These are phyloP conservation scores for Seira ritae DNA, from an alignment of 2,888 invertebrate genomes.

Conservation along the genomic window DNA sequence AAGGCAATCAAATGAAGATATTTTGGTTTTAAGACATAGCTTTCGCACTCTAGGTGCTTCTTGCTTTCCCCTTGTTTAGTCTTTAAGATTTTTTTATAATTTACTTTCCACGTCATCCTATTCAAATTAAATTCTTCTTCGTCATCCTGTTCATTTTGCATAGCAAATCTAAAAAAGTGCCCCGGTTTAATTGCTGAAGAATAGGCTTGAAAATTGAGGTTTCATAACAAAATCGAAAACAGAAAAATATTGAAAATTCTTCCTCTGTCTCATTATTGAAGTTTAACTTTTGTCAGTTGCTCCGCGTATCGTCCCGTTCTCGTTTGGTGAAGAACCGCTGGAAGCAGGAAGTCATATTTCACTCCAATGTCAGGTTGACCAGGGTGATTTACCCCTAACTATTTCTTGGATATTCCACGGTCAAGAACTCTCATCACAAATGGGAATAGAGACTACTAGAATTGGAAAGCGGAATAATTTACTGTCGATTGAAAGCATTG, in stretches of 20 bases:
- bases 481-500: constrained; percentile 82
- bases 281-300: constrained; percentile 77
- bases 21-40: no score
- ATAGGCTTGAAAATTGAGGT: constrained; percentile 73
- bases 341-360: constrained; percentile 86
- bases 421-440: constrained; percentile 77
- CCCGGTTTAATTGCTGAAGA: neutral
- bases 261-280: constrained; percentile 76
- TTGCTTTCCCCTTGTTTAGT: neutral
- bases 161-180: constrained; percentile 38
- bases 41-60: no score
- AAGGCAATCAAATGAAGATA: constrained; percentile 79
- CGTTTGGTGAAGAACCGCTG: constrained; percentile 83
- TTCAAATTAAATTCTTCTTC: constrained; percentile 11
- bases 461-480: constrained; percentile 80
- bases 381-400: constrained; percentile 87
- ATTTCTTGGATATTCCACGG: constrained; percentile 87
- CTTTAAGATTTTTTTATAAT: neutral
- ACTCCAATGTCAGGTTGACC: constrained; percentile 82
- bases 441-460: constrained; percentile 79
- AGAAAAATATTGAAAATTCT: constrained; percentile 76
- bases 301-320: constrained; percentile 79
- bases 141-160: constrained; percentile 19
- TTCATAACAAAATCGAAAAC: constrained; percentile 77
- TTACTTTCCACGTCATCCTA: no score